A percentile compares a stretch with the other conserved stretches of the same genome.
Evolutionary conservation across 1,140 invertebrate genomes (phyloP).

Genomic region (Heliconius eleuchia): DNA sequence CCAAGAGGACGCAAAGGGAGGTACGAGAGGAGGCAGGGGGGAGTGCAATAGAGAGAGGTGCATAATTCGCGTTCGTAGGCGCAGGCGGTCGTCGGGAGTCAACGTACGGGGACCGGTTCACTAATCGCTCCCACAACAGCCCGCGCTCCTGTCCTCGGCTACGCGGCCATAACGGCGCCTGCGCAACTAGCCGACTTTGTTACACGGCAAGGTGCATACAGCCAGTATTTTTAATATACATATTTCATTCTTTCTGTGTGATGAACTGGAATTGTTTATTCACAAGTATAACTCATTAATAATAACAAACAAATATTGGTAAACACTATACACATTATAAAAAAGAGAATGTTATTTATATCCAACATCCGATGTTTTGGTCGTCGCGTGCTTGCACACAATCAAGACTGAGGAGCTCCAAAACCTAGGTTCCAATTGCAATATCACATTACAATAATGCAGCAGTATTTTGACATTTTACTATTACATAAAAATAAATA

Average conservation of each 20-base stretch:
- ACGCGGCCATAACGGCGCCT: constrained; percentile 71
- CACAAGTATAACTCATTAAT: background rate
- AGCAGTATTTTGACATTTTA: constrained; percentile 31
- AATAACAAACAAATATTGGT: background rate
- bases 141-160: constrained; percentile 71
- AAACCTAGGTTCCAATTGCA: background rate
- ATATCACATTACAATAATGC: constrained; percentile 8
- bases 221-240: background rate
- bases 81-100: constrained; percentile 70
- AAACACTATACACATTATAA: background rate
- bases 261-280: background rate
- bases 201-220: constrained; percentile 14
- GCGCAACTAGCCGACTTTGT: constrained; percentile 47
- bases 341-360: constrained; percentile 3
- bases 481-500: constrained; percentile 35
- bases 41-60: constrained; percentile 53
- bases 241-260: background rate
- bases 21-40: constrained; percentile 25
- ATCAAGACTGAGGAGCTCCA: background rate
- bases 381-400: background rate
- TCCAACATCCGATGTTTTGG: constrained; percentile 4
- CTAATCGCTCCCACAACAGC: constrained; percentile 74
- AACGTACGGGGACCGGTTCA: constrained; percentile 76
- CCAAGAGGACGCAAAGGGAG: constrained; percentile 25
- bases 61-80: constrained; percentile 66